phyloP scores from a whole-genome alignment of 2,113 vertebrate species.

The Gallinago media region DNA sequence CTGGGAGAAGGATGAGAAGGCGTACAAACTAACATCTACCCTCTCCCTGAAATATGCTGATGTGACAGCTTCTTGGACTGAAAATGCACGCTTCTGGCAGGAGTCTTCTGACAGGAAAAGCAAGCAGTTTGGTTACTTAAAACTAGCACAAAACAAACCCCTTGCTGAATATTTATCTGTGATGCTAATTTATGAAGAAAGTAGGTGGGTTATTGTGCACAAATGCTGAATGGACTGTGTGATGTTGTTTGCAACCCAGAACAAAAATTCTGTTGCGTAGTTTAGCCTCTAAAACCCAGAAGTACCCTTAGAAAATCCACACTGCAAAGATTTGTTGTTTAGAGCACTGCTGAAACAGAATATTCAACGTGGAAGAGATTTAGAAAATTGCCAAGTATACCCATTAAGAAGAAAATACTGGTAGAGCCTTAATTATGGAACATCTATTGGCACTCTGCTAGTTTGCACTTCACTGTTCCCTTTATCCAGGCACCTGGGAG shows the following conservation, averaged over 20 bases:
- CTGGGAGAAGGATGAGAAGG: background rate
- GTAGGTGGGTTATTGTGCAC: background rate
- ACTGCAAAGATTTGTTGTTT: background rate
- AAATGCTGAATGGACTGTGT: background rate
- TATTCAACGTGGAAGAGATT: background rate
- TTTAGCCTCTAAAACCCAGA: background rate
- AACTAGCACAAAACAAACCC: background rate
- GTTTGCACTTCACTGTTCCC: background rate
- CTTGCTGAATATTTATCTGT: background rate
- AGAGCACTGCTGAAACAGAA: background rate
- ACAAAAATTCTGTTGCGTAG: background rate
- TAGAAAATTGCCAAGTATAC: background rate
- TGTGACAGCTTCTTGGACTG: constrained; percentile 19
- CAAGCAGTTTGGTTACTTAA: background rate
- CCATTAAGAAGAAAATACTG: background rate
- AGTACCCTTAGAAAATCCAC: background rate
- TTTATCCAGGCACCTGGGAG: background rate
- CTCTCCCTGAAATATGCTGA: background rate
- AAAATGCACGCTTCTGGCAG: background rate
- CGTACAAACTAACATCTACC: background rate
- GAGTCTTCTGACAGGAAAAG: constrained; percentile 7
- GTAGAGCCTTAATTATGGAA: background rate
- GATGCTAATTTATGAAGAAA: background rate
- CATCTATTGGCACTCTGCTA: background rate
- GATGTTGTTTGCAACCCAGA: background rate